Conservation (phyloP, 2,113 vertebrate genomes). For the mouse (Mus musculus) region GRCm39 chr3:103295001-103295500, state of each 20-base stretch:
- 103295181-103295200: neutral
- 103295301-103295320: neutral
- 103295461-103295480: too few species aligned
- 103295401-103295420: neutral
- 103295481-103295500: too few species aligned
- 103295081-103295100: too few species aligned
- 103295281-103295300: rapidly evolving
- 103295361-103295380: neutral
- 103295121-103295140: neutral
- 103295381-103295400: neutral
- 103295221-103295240: neutral
- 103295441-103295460: neutral
- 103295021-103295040: too few species aligned
- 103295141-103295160: neutral
- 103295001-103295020: too few species aligned
- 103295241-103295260: neutral
- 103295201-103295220: neutral
- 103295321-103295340: neutral
- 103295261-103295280: neutral
- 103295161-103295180: neutral
- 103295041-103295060: too few species aligned
- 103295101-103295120: too few species aligned
- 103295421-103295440: neutral
- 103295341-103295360: neutral
- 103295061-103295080: too few species aligned